Conservation (phyloP, 2,113 vertebrate genomes). For the Heloderma charlesbogerti region DNA sequence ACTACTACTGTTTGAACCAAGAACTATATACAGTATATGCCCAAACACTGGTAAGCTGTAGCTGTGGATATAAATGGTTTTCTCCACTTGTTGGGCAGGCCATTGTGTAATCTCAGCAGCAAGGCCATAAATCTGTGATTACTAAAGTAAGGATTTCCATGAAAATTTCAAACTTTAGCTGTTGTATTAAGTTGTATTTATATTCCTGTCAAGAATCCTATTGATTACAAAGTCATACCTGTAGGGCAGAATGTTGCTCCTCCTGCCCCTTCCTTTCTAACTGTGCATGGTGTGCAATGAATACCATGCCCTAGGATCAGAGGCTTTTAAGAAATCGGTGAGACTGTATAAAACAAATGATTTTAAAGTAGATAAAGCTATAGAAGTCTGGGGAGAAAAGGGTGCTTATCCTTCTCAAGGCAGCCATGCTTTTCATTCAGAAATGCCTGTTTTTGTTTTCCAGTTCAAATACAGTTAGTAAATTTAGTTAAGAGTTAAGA, state of each 20-base stretch:
- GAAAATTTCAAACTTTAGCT: slow-evolving; percentile 48
- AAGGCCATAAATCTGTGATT: slow-evolving; percentile 36
- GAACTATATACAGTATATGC: slow-evolving; percentile 2
- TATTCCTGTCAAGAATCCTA: slow-evolving; percentile 59
- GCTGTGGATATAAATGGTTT: slow-evolving; percentile 11
- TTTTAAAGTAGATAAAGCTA: slow-evolving; percentile 6
- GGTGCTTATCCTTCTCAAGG: background rate
- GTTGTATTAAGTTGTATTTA: slow-evolving; percentile 51
- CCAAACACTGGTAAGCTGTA: slow-evolving; percentile 9
- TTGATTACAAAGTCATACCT: slow-evolving; percentile 47
- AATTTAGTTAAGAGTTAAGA: background rate
- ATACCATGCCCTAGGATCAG: background rate
- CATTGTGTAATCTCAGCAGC: slow-evolving; percentile 44
- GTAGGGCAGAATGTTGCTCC: slow-evolving; percentile 29
- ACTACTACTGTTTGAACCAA: slow-evolving; percentile 6
- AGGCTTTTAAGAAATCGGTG: slow-evolving; percentile 29
- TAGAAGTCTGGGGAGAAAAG: background rate
- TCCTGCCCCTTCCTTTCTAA: background rate
- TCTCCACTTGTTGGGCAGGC: background rate
- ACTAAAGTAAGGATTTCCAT: slow-evolving; percentile 50
- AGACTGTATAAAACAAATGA: background rate
- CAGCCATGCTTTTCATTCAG: background rate
- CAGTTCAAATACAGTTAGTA: background rate
- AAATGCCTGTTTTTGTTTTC: background rate
- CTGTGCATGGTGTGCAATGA: background rate